Evolutionary conservation across 1,140 invertebrate species (phyloP).

Genomic region (Helicorthomorpha holstii): DNA sequence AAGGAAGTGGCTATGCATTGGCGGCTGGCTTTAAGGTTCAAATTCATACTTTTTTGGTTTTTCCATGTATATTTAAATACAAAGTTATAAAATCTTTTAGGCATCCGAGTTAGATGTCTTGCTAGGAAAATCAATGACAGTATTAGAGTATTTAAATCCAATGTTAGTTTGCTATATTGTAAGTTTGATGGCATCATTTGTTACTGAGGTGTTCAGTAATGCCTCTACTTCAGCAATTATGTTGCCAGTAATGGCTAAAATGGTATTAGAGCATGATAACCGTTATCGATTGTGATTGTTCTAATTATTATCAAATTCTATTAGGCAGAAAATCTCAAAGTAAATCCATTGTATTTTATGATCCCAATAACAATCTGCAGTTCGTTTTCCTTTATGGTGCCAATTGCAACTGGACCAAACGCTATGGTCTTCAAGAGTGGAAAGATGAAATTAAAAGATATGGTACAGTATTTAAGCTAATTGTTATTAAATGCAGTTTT

Average conservation of each 20-base stretch:
- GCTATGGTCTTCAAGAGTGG: not conserved
- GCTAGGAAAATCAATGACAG: not conserved
- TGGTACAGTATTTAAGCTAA: not conserved
- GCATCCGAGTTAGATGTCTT: not conserved
- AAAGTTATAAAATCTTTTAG: not conserved
- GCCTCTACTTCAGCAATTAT: not conserved
- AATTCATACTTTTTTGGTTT: not conserved
- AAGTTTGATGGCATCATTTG: not conserved
- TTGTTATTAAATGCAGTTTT: not conserved
- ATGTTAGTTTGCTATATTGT: not conserved
- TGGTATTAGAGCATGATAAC: not conserved
- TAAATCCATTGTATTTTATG: not conserved
- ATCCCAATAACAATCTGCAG: not conserved
- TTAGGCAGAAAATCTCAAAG: not conserved
- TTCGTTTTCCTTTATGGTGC: not conserved
- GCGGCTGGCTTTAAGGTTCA: not conserved
- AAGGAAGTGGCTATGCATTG: not conserved
- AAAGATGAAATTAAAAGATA: not conserved
- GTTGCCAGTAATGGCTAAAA: not conserved
- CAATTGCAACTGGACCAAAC: not conserved
- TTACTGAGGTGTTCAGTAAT: not conserved
- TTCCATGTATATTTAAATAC: not conserved
- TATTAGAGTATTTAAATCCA: not conserved
- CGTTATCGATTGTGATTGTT: not conserved
- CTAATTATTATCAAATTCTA: not conserved